These are phyloP conservation scores for Crossoptilon crossoptilon DNA, from an alignment of 2,797 vertebrate genomes.

Conservation along the genomic window DNA sequence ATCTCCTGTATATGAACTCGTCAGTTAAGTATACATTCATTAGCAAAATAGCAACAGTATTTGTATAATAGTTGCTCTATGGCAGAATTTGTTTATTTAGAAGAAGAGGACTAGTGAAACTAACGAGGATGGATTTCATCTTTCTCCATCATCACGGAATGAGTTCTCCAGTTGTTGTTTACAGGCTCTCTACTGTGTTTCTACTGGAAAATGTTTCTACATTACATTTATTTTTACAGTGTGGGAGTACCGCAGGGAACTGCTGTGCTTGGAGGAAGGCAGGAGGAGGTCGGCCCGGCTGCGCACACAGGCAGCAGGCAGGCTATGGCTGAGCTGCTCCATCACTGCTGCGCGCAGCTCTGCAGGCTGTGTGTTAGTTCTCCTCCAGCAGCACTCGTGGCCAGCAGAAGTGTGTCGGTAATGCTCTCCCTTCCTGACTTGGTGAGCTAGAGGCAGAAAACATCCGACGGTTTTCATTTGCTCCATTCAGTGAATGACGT, in stretches of 20 bases:
- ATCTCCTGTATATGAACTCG: background rate
- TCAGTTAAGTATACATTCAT: background rate
- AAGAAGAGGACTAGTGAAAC: background rate
- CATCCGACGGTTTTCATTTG: background rate
- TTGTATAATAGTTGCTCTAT: background rate
- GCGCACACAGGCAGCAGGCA: background rate
- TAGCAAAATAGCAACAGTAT: background rate
- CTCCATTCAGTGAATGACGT: background rate
- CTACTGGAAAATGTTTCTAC: background rate
- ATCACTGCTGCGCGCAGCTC: accelerated
- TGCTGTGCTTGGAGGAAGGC: background rate
- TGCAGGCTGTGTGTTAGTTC: accelerated
- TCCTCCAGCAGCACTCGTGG: background rate
- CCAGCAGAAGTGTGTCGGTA: background rate
- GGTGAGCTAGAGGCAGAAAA: background rate
- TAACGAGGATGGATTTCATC: background rate
- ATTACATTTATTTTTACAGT: background rate
- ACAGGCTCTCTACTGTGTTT: background rate
- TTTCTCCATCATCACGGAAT: background rate
- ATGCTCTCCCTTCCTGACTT: background rate
- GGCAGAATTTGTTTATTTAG: background rate
- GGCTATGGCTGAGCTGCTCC: accelerated
- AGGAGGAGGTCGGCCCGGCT: background rate
- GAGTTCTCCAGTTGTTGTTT: background rate
- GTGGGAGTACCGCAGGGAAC: background rate